phyloP scores from a whole-genome alignment of 2,797 vertebrate genomes.

The Platalea minor region DNA sequence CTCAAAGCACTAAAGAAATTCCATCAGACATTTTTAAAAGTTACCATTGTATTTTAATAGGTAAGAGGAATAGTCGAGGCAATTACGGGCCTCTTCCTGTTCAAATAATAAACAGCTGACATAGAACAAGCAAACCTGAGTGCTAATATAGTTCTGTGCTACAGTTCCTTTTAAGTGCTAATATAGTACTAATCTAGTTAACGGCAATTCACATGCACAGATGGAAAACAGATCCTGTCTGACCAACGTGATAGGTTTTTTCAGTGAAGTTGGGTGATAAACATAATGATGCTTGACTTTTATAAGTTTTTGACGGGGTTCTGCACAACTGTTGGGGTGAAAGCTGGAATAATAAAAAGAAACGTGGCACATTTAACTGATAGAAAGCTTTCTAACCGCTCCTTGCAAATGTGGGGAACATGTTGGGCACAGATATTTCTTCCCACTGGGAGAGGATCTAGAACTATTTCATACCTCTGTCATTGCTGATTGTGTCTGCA shows the following conservation, averaged over 20 bases:
- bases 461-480: background rate
- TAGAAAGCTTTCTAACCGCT: background rate
- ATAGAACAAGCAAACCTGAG: background rate
- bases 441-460: background rate
- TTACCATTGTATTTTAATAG: background rate
- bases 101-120: background rate
- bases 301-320: background rate
- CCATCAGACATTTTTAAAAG: background rate
- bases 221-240: background rate
- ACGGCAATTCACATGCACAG: background rate
- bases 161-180: background rate
- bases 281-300: background rate
- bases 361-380: background rate
- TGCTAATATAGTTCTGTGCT: background rate
- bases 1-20: background rate
- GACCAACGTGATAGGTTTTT: background rate
- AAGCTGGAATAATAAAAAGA: background rate
- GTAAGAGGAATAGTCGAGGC: background rate
- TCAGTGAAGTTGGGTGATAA: background rate
- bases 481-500: background rate
- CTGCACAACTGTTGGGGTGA: background rate
- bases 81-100: background rate
- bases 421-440: background rate
- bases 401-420: background rate
- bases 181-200: background rate